Percentiles rank a stretch among this genome's conserved stretches.
These are phyloP conservation scores for Dichetophora obliterata DNA, from an alignment of 2,888 invertebrate species.

Conservation along the genomic window DNA sequence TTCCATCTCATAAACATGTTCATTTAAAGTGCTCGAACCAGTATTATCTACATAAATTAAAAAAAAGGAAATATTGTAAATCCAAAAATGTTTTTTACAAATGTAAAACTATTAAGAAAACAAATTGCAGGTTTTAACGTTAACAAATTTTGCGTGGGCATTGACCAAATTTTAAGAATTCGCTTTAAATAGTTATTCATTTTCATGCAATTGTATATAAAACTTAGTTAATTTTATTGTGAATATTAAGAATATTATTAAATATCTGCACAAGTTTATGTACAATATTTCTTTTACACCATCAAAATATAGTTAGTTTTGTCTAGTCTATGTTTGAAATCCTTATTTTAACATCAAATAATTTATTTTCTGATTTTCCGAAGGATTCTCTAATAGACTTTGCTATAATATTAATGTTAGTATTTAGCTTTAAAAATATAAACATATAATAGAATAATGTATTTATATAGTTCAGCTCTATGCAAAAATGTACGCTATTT, in stretches of 20 bases:
- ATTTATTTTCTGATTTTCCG: neutral
- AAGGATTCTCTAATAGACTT: neutral
- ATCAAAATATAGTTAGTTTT: conserved; percentile 15
- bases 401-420: neutral
- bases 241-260: neutral
- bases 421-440: neutral
- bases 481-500: conserved; percentile 15
- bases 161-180: neutral
- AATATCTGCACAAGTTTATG: neutral
- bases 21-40: conserved; percentile 52
- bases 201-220: conserved; percentile 17
- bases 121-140: no score
- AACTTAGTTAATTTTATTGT: conserved; percentile 6
- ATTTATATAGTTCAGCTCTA: neutral
- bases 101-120: no score
- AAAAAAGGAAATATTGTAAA: neutral
- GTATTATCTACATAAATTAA: conserved; percentile 49
- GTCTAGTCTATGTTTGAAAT: conserved; percentile 28
- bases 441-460: neutral
- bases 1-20: neutral
- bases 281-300: neutral
- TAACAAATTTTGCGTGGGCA: neutral
- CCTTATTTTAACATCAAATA: neutral
- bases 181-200: neutral
- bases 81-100: neutral